Evolutionary conservation across 1,140 invertebrate species (phyloP), one percentile per base, ranked within the genome.

Genomic region (Melanaphis sacchari): DNA sequence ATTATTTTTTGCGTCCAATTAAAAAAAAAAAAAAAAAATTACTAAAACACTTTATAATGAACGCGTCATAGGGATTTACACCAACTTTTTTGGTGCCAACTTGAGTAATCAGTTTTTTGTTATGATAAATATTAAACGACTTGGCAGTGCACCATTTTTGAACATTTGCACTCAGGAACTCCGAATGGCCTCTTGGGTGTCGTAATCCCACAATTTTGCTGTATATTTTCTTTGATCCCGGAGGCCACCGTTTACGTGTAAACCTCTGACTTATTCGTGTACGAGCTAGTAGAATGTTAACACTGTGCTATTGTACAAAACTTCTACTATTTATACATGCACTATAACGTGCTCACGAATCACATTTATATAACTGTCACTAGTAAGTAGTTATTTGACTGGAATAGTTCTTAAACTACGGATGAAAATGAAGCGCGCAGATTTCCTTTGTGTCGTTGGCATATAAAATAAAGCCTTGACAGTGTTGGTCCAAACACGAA

Each of bases 121-220:
- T 43, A 38, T 91, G 31, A 76, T 66, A 91, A 91, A 91, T 91
- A 91, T 90, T 90, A 76, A 91, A 91, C 54, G 90, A 41, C 90
- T 91, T 76, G 90, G 90, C 38, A 66, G 41, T 90, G 54, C 90
- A 41, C 24, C 54, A 76, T 66, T 66, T 76, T 43, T 43, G 90
- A 66, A 91, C 40, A 66, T 91, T 91, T 66, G 43, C 54, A 76
- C 90, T 43, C 24, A 31, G 40, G 40, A 43, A 41, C 52, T 91
- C 59, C 38, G 18, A 59, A 66, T 43, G 54, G 54, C 26, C 90
- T 76, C 90, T 76, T 43, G 90, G 90, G 90, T 91, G 54, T n/a
- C 52, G n/a, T 91, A 91, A 91, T 91, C 22, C 54, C 41, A 31
- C 40, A 91, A 38, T 43, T 59, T 91, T 5, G 54, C 76, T 54